Evolutionary conservation across 2,888 invertebrate genomes (phyloP).

Genomic region (Meiosimyza platycephala): DNA sequence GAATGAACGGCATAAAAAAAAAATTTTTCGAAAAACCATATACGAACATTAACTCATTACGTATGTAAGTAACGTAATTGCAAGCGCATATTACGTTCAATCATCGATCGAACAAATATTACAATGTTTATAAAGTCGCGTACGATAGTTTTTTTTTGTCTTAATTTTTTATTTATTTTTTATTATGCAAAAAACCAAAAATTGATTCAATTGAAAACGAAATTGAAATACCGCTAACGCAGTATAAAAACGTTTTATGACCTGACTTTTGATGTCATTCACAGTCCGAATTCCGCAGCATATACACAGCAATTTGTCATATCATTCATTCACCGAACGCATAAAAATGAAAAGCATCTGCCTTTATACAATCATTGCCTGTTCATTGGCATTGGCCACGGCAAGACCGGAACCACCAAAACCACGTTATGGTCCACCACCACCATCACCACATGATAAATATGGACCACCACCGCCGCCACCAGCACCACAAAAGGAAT

Average conservation of each 20-base stretch:
- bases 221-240: constrained; percentile 37
- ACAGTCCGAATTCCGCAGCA: constrained; percentile 38
- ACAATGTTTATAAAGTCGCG: not conserved
- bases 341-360: constrained; percentile 38
- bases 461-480: constrained; percentile 50
- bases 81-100: constrained; percentile 4
- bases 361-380: constrained; percentile 57
- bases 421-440: constrained; percentile 61
- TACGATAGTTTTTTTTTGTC: constrained; percentile 12
- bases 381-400: constrained; percentile 63
- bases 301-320: not conserved
- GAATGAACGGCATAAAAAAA: constrained; percentile 8
- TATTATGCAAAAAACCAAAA: constrained; percentile 30
- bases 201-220: constrained; percentile 38
- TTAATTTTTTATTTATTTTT: constrained; percentile 3
- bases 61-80: constrained; percentile 27
- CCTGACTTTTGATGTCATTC: constrained; percentile 54
- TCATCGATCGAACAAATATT: constrained; percentile 14
- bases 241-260: constrained; percentile 50
- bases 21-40: not conserved
- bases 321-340: not conserved
- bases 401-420: constrained; percentile 68
- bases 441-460: constrained; percentile 42
- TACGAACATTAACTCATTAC: constrained; percentile 16
- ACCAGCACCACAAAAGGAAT: constrained; percentile 62